These are phyloP conservation scores for Zeugodacus cucurbitae DNA, from an alignment of 1,140 invertebrate genomes.

Conservation along the genomic window DNA sequence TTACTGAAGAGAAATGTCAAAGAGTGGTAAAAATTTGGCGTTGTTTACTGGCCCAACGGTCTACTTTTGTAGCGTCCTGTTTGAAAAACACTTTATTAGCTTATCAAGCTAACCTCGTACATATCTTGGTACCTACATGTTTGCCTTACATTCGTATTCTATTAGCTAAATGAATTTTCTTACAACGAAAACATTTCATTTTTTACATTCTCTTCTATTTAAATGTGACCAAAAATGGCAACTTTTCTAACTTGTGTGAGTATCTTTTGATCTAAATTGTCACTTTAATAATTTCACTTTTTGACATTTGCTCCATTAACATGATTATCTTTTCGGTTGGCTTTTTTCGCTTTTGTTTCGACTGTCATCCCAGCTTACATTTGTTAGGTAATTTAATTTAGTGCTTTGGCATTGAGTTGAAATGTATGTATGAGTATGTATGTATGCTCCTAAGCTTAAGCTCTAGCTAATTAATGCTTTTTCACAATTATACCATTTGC, in stretches of 20 bases:
- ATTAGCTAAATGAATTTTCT: background rate
- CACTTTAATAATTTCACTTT: constrained; percentile 13
- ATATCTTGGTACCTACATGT: no score
- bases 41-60: no score
- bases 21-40: no score
- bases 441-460: background rate
- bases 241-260: background rate
- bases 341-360: background rate
- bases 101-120: no score
- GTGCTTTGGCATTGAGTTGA: background rate
- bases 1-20: no score
- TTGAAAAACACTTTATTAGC: no score
- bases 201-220: no score
- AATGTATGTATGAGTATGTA: background rate
- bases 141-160: background rate
- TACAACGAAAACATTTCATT: background rate
- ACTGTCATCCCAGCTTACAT: background rate
- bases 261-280: constrained; percentile 28
- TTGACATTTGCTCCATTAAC: constrained; percentile 24
- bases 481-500: background rate
- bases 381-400: constrained; percentile 15
- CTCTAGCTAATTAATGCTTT: background rate
- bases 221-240: background rate
- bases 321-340: background rate
- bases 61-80: no score